Percentiles rank a stretch among this genome's conserved stretches.
Conservation (phyloP, 2,113 vertebrate species). For the Thomomys bottae region DNA sequence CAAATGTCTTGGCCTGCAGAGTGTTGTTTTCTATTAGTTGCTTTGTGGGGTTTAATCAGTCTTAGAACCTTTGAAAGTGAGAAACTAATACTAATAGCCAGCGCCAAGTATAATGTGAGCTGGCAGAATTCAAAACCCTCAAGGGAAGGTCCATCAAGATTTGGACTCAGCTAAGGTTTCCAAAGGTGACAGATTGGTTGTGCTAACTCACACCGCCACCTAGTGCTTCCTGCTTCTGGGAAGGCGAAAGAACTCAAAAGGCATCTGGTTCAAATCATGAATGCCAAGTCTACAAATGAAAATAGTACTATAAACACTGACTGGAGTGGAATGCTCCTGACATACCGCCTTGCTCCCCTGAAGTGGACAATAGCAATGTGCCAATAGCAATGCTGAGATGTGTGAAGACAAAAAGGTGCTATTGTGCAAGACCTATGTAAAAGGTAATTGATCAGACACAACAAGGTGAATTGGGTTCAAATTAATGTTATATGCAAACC, state of each 20-base stretch:
- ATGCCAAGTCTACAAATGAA: constrained; percentile 85
- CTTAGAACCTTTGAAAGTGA: constrained; percentile 78
- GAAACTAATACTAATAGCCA: constrained; percentile 51
- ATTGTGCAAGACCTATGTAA: constrained; percentile 47
- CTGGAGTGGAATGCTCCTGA: constrained; percentile 71
- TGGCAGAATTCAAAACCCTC: constrained; percentile 79
- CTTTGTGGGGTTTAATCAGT: constrained; percentile 64
- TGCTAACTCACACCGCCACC: constrained; percentile 79
- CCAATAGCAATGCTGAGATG: constrained; percentile 5
- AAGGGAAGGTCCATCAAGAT: constrained; percentile 73
- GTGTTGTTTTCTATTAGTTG: constrained; percentile 70
- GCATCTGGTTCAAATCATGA: constrained; percentile 85
- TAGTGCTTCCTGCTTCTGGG: constrained; percentile 74
- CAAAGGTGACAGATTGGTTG: constrained; percentile 70
- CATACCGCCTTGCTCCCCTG: constrained; percentile 45
- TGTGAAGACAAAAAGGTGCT: constrained; percentile 48
- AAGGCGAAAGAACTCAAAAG: constrained; percentile 14
- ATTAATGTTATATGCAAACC: neutral
- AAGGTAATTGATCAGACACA: constrained; percentile 14
- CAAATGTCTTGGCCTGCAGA: constrained; percentile 59
- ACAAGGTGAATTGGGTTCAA: neutral
- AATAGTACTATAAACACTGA: constrained; percentile 78
- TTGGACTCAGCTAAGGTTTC: constrained; percentile 77
- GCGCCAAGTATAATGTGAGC: constrained; percentile 76
- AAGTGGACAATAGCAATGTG: constrained; percentile 46